phyloP scores from a whole-genome alignment of 1,140 invertebrate genomes.

The Samia ricini region DNA sequence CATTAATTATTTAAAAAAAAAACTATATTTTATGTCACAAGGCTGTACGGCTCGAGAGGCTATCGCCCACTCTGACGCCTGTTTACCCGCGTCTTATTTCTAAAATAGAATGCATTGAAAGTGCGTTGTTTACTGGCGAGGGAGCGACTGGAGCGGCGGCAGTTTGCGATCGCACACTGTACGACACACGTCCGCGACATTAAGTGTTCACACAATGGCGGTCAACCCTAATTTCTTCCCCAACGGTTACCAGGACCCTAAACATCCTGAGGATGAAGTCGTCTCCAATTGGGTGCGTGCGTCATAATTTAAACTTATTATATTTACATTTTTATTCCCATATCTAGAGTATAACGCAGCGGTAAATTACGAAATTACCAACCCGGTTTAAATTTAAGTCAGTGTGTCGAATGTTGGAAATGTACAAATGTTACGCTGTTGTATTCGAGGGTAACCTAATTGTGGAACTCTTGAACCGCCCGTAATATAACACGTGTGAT shows the following conservation, averaged over 20 bases:
- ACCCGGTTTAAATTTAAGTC: constrained; percentile 3
- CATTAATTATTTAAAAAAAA: not conserved
- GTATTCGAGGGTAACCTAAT: constrained; percentile 36
- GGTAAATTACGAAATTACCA: not conserved
- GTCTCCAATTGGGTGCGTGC: constrained; percentile 72
- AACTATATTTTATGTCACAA: constrained; percentile 32
- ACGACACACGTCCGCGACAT: constrained; percentile 53
- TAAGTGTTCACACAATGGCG: constrained; percentile 53
- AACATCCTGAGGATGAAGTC: constrained; percentile 69
- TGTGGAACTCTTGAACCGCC: constrained; percentile 45
- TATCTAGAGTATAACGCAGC: not conserved
- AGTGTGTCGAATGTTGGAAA: constrained; percentile 5
- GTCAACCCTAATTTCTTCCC: constrained; percentile 72
- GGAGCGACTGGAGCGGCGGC: constrained; percentile 60
- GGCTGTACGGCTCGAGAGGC: constrained; percentile 46
- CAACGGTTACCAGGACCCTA: constrained; percentile 72
- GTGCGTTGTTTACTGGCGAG: constrained; percentile 63
- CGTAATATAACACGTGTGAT: constrained; percentile 58
- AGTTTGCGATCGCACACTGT: constrained; percentile 60
- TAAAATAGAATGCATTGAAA: constrained; percentile 76
- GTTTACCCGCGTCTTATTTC: constrained; percentile 72
- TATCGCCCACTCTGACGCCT: constrained; percentile 59
- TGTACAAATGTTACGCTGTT: constrained; percentile 20
- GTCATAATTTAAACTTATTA: not conserved
- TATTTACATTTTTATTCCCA: constrained; percentile 9